A percentile compares a stretch with the other conserved stretches of the same genome.
Evolutionary conservation across 2,888 invertebrate species (phyloP).

Genomic region (Monochamus alternatus): DNA sequence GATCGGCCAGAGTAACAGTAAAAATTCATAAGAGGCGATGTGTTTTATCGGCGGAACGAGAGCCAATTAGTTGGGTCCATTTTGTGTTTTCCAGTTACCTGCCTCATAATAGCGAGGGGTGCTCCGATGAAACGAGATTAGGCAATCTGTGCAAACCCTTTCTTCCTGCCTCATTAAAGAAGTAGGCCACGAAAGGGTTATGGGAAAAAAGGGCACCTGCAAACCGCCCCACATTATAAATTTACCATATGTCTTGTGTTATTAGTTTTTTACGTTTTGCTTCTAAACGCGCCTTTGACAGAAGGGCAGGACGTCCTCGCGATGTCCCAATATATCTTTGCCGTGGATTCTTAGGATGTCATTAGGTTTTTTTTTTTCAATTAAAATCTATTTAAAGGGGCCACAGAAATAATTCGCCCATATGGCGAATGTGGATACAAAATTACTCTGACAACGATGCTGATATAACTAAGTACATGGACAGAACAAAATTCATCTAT

Average conservation of each 20-base stretch:
- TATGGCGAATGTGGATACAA: neutral
- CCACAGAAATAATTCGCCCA: neutral
- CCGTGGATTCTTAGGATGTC: constrained; percentile 38
- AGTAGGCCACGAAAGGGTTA: constrained; percentile 66
- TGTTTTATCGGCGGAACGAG: constrained; percentile 20
- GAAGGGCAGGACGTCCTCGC: constrained; percentile 47
- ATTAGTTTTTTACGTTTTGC: constrained; percentile 51
- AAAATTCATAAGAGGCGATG: constrained; percentile 7
- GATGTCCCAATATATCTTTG: constrained; percentile 42
- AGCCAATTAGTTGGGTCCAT: constrained; percentile 32
- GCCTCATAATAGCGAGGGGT: constrained; percentile 44
- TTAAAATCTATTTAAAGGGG: neutral
- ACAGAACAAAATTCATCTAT: too few species aligned
- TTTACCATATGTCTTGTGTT: constrained; percentile 62
- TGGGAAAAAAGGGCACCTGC: constrained; percentile 67
- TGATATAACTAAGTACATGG: too few species aligned
- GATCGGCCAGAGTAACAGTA: neutral
- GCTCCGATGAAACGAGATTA: constrained; percentile 51
- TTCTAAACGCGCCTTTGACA: constrained; percentile 45
- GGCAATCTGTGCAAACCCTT: constrained; percentile 66
- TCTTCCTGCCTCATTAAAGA: constrained; percentile 65
- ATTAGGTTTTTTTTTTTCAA: constrained; percentile 32
- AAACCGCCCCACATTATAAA: constrained; percentile 62
- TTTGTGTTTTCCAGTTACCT: constrained; percentile 32
- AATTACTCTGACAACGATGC: too few species aligned